Evolutionary conservation across 2,888 invertebrate species (phyloP).

Genomic region (Scrobipalpa atriplicella): DNA sequence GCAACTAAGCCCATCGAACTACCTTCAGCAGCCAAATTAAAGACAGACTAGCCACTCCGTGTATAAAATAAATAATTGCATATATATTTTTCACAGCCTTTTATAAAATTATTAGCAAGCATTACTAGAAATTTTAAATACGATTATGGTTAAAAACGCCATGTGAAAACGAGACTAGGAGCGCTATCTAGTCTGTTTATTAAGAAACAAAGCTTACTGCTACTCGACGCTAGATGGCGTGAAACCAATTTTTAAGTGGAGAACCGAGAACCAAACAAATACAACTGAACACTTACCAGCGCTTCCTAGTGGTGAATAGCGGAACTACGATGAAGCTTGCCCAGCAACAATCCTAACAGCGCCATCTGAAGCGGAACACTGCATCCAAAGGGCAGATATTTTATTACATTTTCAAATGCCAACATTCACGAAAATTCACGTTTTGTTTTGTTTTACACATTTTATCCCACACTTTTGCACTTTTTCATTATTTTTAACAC

Average conservation of each 20-base stretch:
- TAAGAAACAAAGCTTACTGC: slow-evolving; percentile 35
- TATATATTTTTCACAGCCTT: too few relatives aligned
- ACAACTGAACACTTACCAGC: slow-evolving; percentile 57
- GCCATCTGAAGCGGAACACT: slow-evolving; percentile 75
- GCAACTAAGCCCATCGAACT: too few relatives aligned
- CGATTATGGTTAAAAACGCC: too few relatives aligned
- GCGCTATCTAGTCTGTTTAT: slow-evolving; percentile 52
- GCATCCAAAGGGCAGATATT: slow-evolving; percentile 75
- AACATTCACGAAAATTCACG: slow-evolving; percentile 48
- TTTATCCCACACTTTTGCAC: slow-evolving; percentile 55
- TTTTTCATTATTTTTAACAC: slow-evolving; percentile 55
- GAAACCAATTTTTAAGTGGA: neutral
- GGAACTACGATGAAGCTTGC: slow-evolving; percentile 55
- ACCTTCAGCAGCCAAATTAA: too few relatives aligned
- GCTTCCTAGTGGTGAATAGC: slow-evolving; percentile 65
- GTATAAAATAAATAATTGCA: neutral
- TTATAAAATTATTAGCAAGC: too few relatives aligned
- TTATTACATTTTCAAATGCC: slow-evolving; percentile 41
- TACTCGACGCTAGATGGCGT: slow-evolving; percentile 58
- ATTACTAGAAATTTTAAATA: too few relatives aligned
- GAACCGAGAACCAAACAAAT: neutral
- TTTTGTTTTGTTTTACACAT: slow-evolving; percentile 54
- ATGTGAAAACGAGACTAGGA: slow-evolving; percentile 35
- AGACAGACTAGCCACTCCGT: too few relatives aligned
- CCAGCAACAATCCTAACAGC: slow-evolving; percentile 62